phyloP scores from a whole-genome alignment of 2,888 invertebrate species.

The Auanema sp. region DNA sequence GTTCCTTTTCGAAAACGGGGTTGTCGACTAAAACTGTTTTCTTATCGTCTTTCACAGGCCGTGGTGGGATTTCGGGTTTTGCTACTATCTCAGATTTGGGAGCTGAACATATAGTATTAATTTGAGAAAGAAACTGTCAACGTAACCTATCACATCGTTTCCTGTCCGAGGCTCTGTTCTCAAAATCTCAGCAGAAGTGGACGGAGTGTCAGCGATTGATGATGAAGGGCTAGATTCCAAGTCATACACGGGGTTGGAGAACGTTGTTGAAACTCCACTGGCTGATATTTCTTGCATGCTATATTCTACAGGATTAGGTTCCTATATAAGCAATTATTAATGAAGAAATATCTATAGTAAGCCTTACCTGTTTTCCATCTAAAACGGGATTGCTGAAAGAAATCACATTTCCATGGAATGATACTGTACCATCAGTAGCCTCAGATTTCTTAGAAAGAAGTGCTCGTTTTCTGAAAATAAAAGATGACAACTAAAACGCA shows the following conservation, averaged over 20 bases:
- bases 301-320: constrained; percentile 49
- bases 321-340: constrained; percentile 27
- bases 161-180: constrained; percentile 8
- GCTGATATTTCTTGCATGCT: constrained; percentile 59
- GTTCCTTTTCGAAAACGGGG: constrained; percentile 32
- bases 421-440: constrained; percentile 56
- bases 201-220: constrained; percentile 11
- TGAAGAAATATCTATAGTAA: neutral
- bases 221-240: constrained; percentile 60
- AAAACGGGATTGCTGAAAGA: constrained; percentile 63
- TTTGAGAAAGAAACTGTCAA: neutral
- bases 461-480: constrained; percentile 19
- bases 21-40: constrained; percentile 34
- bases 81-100: constrained; percentile 17
- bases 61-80: constrained; percentile 35
- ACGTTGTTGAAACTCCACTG: constrained; percentile 73
- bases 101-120: constrained; percentile 2
- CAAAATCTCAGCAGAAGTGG: constrained; percentile 8
- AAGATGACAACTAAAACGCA: neutral
- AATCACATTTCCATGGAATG: constrained; percentile 64
- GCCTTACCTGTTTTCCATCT: constrained; percentile 43
- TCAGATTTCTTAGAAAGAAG: constrained; percentile 60
- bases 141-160: constrained; percentile 17
- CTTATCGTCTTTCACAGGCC: constrained; percentile 31
- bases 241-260: constrained; percentile 97